Evolutionary conservation across 2,113 vertebrate species (phyloP), one percentile per base, ranked within the genome.

Genomic region (Callocephalon fimbriatum): DNA sequence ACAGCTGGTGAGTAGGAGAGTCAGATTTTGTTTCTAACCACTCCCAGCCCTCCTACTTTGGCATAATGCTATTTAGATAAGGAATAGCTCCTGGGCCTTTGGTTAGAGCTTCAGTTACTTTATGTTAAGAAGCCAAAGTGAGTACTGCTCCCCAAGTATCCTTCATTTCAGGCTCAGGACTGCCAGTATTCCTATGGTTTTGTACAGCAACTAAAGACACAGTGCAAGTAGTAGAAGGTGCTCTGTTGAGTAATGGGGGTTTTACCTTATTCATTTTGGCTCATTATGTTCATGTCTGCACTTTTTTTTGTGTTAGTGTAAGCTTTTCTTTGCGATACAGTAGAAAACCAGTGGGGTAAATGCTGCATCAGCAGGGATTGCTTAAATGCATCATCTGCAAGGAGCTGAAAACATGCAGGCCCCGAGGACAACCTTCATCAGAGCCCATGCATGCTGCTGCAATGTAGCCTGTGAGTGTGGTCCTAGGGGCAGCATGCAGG

Each of bases 341-440:
- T 31, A 50, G 26, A 44, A 37, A 44, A 42, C 40, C 17, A 15
- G 9, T 8, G 11, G 20, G 23, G 18, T 32, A 65, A 45, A 71
- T 18, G 22, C 29, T 14, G 22, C 20, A 7, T 23, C 37, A 63
- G 3, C 10, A 44, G 31, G 9, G 11, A 27, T 7, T 12, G 10
- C 10, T 7, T 59, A 7, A 23, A 76, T 8, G 21, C 8, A 12
- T 21, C 27, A 48, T 22, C 40, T 72, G 12, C 17, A 7, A 21
- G 58, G 15, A 53, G 45, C 1, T 1, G 4, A 37, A 65, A 47
- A 32, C 1, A 2, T 6, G 50, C 1, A 6, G n/a, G 6, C 29
- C n/a, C 25, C 6, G 31, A 73, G 38, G 40, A 37, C 23, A 47
- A 6, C 7, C 32, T 4, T 29, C 12, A 10, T 48, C 7, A 14